Percentiles rank a stretch among this genome's conserved stretches.
These are phyloP conservation scores for Eufriesea mexicana DNA, from an alignment of 1,140 invertebrate species.

Conservation along the genomic window DNA sequence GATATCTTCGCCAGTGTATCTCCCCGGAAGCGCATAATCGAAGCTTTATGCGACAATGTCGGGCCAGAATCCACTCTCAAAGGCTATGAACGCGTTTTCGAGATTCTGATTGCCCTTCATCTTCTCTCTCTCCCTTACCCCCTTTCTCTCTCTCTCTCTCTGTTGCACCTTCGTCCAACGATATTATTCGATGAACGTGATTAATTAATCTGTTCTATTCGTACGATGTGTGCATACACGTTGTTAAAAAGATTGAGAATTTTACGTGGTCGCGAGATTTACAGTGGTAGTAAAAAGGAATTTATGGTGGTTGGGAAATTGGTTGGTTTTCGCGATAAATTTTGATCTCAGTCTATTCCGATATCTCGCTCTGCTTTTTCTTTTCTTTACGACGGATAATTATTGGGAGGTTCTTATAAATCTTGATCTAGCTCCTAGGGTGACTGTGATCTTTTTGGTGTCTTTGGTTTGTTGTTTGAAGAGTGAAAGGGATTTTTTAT, in stretches of 20 bases:
- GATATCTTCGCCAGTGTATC: not conserved
- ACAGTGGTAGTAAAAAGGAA: not conserved
- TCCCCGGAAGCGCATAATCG: conserved; percentile 8
- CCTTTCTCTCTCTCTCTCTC: no score
- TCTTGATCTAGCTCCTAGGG: no score
- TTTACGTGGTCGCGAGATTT: not conserved
- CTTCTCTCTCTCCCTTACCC: no score
- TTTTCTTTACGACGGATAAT: no score
- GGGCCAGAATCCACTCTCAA: not conserved
- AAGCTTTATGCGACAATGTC: conserved; percentile 19
- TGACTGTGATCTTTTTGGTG: no score
- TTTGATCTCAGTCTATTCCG: no score
- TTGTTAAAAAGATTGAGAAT: not conserved
- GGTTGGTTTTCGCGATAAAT: not conserved
- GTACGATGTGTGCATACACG: not conserved
- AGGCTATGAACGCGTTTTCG: conserved; percentile 8
- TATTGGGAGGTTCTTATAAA: no score
- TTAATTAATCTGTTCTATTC: conserved; percentile 12
- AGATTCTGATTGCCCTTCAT: not conserved
- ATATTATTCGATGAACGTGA: conserved; percentile 11
- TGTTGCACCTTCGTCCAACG: not conserved
- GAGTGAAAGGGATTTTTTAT: no score
- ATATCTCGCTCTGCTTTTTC: no score
- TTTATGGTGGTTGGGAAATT: not conserved
- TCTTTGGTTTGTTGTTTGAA: no score